Evolutionary conservation across 2,797 vertebrate species (phyloP), one percentile per base, ranked within the genome.

Genomic region (Antennarius maculatus): DNA sequence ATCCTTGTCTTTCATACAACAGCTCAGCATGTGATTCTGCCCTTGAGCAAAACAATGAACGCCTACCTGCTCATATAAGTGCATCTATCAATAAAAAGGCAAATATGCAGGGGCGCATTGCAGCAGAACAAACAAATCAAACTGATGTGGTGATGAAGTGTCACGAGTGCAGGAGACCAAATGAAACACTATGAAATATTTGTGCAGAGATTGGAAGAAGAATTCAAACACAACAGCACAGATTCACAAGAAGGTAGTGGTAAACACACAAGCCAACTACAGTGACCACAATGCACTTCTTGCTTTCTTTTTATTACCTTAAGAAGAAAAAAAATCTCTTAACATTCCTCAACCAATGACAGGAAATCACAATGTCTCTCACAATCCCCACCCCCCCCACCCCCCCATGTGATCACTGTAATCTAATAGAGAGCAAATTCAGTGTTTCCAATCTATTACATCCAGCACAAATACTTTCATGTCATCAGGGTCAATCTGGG

Each of bases 401-500:
- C 55, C 60, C 52, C 55, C 41, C 14, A 62, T 37, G 71, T 54
- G n/a, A 57, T 71, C 54, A 71, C 58, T n/a, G 71, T n/a, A 43
- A 71, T 28, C 7, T 64, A 7, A 41, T 34, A 65, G 55, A 23
- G 16, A 66, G 43, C 15, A 15, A 6, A 16, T 69, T 78, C 49
- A 61, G 42, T 16, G 18, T 54, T 66, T 28, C 57, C 46, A 68
- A 57, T 37, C 47, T 27, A 6, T 46, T 66, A 13, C 7, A 27
- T 69, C 53, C 60, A 72, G 50, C 54, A 55, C 15, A 39, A 73
- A 69, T 51, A 68, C 67, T 69, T 73, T 53, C 0, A 77, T 65
- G 79, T 57, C 64, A 77, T 62, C 62, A 14, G 61, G 76, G 82
- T 80, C 75, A 69, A 17, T 58, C 62, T 68, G 61, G 76, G 82